Percentiles rank a stretch among this genome's conserved stretches.
Evolutionary conservation across 1,140 invertebrate genomes (phyloP).

Genomic region (Euura lappo): DNA sequence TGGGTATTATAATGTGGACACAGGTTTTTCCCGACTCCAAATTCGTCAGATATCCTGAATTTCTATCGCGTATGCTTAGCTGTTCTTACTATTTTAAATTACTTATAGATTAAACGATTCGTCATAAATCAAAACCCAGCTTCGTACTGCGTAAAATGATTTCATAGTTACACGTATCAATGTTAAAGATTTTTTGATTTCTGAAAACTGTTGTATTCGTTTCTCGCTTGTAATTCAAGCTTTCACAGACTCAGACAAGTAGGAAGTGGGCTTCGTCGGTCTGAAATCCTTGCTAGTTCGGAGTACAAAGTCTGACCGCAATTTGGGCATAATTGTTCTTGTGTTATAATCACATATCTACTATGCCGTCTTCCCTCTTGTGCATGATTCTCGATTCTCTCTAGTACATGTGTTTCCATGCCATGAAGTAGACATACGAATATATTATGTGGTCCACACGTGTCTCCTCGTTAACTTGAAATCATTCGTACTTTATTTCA

Average conservation of each 20-base stretch:
- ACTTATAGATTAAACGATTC: not conserved
- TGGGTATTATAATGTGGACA: not conserved
- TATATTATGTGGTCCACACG: not conserved
- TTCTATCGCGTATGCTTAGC: not conserved
- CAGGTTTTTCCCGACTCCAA: not conserved
- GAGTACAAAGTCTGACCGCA: not conserved
- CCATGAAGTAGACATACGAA: not conserved
- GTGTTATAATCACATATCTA: not conserved
- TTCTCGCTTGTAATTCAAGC: not conserved
- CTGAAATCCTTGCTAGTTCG: no score
- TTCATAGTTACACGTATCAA: not conserved
- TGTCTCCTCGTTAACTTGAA: not conserved
- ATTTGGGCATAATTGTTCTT: not conserved
- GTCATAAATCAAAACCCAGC: not conserved
- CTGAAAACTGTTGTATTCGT: not conserved
- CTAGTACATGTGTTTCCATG: slow-evolving; percentile 2
- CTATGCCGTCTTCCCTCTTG: not conserved
- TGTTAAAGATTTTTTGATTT: not conserved
- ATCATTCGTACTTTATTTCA: not conserved
- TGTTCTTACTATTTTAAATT: not conserved
- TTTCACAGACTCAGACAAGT: not conserved
- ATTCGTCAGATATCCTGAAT: not conserved
- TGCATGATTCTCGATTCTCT: not conserved
- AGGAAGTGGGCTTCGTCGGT: not conserved
- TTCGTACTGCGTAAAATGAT: not conserved